Evolutionary conservation across 2,113 vertebrate genomes (phyloP).

Genomic region (Conger conger): DNA sequence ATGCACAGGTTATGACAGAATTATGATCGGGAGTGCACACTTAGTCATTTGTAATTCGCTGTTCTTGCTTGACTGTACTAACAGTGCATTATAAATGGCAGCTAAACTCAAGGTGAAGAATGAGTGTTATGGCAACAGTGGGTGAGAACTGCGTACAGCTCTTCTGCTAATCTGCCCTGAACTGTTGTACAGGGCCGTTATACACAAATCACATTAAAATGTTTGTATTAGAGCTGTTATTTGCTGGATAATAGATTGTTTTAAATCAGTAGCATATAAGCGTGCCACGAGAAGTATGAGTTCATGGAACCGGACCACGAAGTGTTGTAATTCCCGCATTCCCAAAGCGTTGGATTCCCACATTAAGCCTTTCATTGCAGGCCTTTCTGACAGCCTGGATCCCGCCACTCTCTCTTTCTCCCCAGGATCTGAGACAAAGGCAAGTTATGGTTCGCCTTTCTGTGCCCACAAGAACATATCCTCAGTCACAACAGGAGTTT

Average conservation of each 20-base stretch:
- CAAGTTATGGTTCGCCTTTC: neutral
- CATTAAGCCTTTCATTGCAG: neutral
- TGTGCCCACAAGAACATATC: neutral
- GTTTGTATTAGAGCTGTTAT: neutral
- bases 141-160: too few species aligned
- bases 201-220: neutral
- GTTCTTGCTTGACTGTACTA: too few species aligned
- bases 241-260: neutral
- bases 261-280: neutral
- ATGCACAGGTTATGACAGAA: too few species aligned
- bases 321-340: neutral
- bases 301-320: neutral
- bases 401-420: constrained; percentile 1
- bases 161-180: neutral
- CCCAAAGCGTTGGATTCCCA: too few species aligned
- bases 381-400: neutral
- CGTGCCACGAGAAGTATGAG: neutral
- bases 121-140: neutral
- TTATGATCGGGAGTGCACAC: too few species aligned
- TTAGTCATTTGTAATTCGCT: too few species aligned
- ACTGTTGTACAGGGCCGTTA: neutral
- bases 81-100: too few species aligned
- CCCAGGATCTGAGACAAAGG: neutral
- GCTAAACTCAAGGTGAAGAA: too few species aligned
- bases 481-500: neutral